These are phyloP conservation scores for Neria commutata DNA, from an alignment of 2,888 invertebrate species.

Conservation along the genomic window DNA sequence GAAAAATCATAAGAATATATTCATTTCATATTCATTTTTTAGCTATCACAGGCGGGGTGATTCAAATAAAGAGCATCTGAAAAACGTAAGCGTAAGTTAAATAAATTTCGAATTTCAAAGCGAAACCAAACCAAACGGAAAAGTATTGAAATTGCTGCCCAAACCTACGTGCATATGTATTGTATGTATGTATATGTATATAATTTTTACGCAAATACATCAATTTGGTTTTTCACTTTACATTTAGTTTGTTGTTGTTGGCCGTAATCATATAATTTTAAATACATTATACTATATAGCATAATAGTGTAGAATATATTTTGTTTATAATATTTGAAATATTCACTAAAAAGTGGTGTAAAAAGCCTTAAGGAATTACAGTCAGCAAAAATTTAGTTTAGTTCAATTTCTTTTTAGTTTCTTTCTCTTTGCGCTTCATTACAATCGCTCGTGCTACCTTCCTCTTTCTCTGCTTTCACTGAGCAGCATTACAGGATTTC, in stretches of 20 bases:
- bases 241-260: conserved; percentile 3
- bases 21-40: too few species aligned
- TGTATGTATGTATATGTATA: too few species aligned
- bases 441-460: neutral
- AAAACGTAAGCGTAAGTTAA: conserved; percentile 12
- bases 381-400: conserved; percentile 55
- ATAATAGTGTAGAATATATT: conserved; percentile 25
- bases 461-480: too few species aligned
- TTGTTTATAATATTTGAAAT: conserved; percentile 29
- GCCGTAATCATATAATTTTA: conserved; percentile 16
- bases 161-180: neutral
- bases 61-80: conserved; percentile 22
- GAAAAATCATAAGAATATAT: conserved; percentile 26
- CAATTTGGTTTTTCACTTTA: too few species aligned
- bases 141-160: neutral
- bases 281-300: conserved; percentile 22
- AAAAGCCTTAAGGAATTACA: conserved; percentile 60
- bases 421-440: conserved; percentile 36
- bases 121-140: neutral
- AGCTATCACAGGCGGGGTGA: conserved; percentile 56
- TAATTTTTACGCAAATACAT: too few species aligned
- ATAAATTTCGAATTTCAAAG: conserved; percentile 5
- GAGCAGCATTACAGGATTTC: too few species aligned
- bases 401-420: conserved; percentile 35
- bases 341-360: conserved; percentile 52